These are phyloP conservation scores for Lasioglossum pauxillum DNA, from an alignment of 2,888 invertebrate species.

Conservation along the genomic window DNA sequence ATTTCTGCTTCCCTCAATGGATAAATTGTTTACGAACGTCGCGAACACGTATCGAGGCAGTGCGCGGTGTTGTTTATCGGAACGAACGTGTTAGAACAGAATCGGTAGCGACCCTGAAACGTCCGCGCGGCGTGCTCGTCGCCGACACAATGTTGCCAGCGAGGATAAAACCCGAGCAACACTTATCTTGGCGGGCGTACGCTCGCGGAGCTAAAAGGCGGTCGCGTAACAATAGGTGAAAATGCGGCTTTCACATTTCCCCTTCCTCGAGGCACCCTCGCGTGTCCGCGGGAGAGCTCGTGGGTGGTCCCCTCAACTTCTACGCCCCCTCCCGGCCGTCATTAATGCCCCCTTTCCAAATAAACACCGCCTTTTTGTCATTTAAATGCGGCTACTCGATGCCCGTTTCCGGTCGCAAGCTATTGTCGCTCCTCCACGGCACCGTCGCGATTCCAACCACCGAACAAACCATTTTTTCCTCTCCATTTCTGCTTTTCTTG, in stretches of 20 bases:
- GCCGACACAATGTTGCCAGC: slow-evolving; percentile 16
- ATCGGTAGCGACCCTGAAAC: slow-evolving; percentile 38
- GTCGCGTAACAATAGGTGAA: slow-evolving; percentile 60
- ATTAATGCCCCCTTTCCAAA: slow-evolving; percentile 55
- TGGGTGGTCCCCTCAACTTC: slow-evolving; percentile 23
- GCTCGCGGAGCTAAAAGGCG: slow-evolving; percentile 48
- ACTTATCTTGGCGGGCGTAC: slow-evolving; percentile 32
- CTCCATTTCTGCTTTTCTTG: neutral
- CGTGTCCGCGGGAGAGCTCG: slow-evolving; percentile 1
- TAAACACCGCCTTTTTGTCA: slow-evolving; percentile 57
- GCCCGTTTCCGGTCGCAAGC: slow-evolving; percentile 40
- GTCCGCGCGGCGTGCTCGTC: slow-evolving; percentile 1
- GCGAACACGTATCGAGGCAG: neutral
- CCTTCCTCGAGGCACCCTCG: slow-evolving; percentile 24
- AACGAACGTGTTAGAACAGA: slow-evolving; percentile 1
- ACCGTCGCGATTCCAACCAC: slow-evolving; percentile 10
- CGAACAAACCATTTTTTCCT: neutral
- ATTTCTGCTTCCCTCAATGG: neutral
- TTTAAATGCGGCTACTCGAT: slow-evolving; percentile 55
- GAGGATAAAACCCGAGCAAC: slow-evolving; percentile 40
- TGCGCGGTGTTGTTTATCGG: neutral
- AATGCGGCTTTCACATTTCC: slow-evolving; percentile 63
- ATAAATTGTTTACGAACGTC: neutral
- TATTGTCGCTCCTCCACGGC: slow-evolving; percentile 26
- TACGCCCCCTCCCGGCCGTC: neutral